Evolutionary conservation across 2,113 vertebrate species (phyloP).

Genomic region (Crotalus horridus): DNA sequence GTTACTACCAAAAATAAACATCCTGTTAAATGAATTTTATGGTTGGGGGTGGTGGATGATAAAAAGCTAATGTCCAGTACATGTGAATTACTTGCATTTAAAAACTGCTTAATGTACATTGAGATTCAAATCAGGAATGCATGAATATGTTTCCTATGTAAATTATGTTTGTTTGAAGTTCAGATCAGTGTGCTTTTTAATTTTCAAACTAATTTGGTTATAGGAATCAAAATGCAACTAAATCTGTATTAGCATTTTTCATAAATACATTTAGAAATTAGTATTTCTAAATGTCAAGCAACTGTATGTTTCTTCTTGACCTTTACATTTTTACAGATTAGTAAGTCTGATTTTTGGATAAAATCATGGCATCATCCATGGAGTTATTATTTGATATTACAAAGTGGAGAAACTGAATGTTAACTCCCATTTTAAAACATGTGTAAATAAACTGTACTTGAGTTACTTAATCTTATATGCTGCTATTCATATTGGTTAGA

Average conservation of each 20-base stretch:
- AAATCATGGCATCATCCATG: slow-evolving; percentile 51
- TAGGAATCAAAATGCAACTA: slow-evolving; percentile 40
- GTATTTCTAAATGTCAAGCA: slow-evolving; percentile 33
- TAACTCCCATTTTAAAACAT: slow-evolving; percentile 55
- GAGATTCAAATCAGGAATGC: slow-evolving; percentile 17
- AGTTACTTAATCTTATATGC: slow-evolving; percentile 63
- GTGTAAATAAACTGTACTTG: slow-evolving; percentile 69
- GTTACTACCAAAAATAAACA: slow-evolving; percentile 77
- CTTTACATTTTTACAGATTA: neutral
- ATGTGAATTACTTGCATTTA: slow-evolving; percentile 51
- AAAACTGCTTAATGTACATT: slow-evolving; percentile 36
- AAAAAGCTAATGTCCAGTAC: slow-evolving; percentile 54
- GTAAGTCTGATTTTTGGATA: slow-evolving; percentile 58
- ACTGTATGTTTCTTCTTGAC: slow-evolving; percentile 43
- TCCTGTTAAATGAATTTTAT: slow-evolving; percentile 78
- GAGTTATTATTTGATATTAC: slow-evolving; percentile 50
- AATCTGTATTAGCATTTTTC: slow-evolving; percentile 47
- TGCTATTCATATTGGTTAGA: slow-evolving; percentile 65
- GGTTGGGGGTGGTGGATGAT: slow-evolving; percentile 70
- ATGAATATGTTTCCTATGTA: slow-evolving; percentile 10
- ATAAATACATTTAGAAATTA: slow-evolving; percentile 30
- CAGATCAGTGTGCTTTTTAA: slow-evolving; percentile 36
- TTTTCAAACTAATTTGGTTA: slow-evolving; percentile 30
- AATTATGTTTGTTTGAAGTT: slow-evolving; percentile 7
- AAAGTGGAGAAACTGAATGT: slow-evolving; percentile 56